Evolutionary conservation across 2,888 invertebrate genomes (phyloP).

Genomic region (Leucophenga montana): DNA sequence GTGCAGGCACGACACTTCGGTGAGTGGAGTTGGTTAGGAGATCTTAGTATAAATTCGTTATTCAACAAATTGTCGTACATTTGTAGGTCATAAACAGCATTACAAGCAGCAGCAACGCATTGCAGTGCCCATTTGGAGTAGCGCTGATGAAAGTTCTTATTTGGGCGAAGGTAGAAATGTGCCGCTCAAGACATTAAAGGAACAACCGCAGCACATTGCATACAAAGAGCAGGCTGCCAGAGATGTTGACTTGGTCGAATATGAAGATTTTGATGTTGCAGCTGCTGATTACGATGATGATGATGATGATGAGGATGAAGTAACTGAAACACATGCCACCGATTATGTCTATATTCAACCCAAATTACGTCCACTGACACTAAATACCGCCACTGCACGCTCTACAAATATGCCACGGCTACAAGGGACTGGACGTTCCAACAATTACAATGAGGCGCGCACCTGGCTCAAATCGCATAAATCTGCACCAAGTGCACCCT

Average conservation of each 20-base stretch:
- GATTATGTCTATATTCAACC: neutral
- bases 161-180: too few species aligned
- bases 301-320: neutral
- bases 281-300: neutral
- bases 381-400: too few species aligned
- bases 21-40: too few species aligned
- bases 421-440: slow-evolving; percentile 22
- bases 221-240: neutral
- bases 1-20: too few species aligned
- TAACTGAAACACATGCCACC: neutral
- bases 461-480: slow-evolving; percentile 10
- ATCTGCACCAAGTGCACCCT: neutral
- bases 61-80: too few species aligned
- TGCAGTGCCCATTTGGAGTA: too few species aligned
- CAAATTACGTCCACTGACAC: neutral
- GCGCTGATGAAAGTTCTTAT: too few species aligned
- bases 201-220: neutral
- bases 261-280: neutral
- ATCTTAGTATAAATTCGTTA: too few species aligned
- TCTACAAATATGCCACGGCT: too few species aligned
- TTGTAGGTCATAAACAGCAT: too few species aligned
- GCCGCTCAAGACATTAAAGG: neutral
- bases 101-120: too few species aligned
- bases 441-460: slow-evolving; percentile 8
- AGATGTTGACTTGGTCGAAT: neutral